These are phyloP conservation scores for Podarcis muralis DNA, from an alignment of 2,113 vertebrate species.

Conservation along the genomic window DNA sequence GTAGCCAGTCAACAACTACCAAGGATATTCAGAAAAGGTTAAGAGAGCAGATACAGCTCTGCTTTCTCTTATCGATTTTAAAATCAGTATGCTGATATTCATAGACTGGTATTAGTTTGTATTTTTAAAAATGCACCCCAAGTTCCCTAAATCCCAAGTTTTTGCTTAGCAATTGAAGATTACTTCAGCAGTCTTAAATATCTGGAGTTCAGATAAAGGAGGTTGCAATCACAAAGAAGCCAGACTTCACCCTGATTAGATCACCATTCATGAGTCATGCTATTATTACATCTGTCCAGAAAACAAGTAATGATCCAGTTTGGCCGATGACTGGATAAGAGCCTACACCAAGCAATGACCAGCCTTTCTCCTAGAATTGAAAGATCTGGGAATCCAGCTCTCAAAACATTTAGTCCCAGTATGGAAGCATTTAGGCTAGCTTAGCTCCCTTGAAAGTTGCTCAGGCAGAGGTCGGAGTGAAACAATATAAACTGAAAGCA, in stretches of 20 bases:
- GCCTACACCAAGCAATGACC: neutral
- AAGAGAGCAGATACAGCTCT: neutral
- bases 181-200: neutral
- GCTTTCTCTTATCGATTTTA: neutral
- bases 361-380: neutral
- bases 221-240: neutral
- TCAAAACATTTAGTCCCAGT: neutral
- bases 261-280: slow-evolving; percentile 9
- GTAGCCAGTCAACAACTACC: neutral
- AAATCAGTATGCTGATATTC: neutral
- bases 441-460: neutral
- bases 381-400: neutral
- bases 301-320: slow-evolving; percentile 7
- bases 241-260: neutral
- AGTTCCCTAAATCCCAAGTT: neutral
- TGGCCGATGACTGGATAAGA: neutral
- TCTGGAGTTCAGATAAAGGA: neutral
- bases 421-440: neutral
- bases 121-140: neutral
- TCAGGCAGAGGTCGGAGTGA: neutral
- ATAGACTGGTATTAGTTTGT: neutral
- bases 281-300: neutral
- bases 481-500: too few species aligned
- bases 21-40: neutral
- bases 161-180: neutral